Conservation (phyloP, 2,888 invertebrate genomes). For the Epirrita christyi region DNA sequence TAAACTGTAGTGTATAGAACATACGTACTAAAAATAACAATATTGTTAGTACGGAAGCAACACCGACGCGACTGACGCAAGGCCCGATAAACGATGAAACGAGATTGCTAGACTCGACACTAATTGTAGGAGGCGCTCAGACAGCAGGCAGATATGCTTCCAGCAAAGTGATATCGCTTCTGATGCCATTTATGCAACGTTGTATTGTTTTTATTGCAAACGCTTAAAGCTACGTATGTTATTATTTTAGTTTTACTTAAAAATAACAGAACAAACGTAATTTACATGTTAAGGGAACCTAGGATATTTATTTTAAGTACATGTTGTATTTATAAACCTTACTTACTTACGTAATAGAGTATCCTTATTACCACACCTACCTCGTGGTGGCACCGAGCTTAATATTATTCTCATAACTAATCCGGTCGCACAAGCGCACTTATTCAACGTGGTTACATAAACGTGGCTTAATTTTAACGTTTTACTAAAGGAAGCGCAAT, state of each 20-base stretch:
- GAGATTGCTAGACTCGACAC: slow-evolving; percentile 3
- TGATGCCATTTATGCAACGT: background rate
- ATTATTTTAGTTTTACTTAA: no score
- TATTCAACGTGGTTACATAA: slow-evolving; percentile 46
- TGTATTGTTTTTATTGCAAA: background rate
- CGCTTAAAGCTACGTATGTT: no score
- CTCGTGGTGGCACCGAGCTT: background rate
- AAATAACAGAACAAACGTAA: no score
- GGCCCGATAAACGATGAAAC: slow-evolving; percentile 7
- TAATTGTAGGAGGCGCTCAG: background rate
- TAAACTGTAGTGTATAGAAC: no score
- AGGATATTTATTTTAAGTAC: no score
- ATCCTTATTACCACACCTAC: no score
- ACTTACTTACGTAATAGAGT: no score
- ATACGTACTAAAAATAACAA: background rate
- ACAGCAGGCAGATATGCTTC: background rate
- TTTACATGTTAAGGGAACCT: no score
- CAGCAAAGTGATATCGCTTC: background rate
- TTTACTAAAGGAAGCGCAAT: slow-evolving; percentile 55
- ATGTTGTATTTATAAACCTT: no score
- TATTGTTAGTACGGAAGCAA: background rate
- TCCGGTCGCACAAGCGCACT: slow-evolving; percentile 40
- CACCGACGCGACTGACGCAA: background rate
- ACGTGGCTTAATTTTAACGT: slow-evolving; percentile 60
- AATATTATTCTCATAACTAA: slow-evolving; percentile 38